phyloP scores from a whole-genome alignment of 2,113 vertebrate species.

The Zosterops pallidus region DNA sequence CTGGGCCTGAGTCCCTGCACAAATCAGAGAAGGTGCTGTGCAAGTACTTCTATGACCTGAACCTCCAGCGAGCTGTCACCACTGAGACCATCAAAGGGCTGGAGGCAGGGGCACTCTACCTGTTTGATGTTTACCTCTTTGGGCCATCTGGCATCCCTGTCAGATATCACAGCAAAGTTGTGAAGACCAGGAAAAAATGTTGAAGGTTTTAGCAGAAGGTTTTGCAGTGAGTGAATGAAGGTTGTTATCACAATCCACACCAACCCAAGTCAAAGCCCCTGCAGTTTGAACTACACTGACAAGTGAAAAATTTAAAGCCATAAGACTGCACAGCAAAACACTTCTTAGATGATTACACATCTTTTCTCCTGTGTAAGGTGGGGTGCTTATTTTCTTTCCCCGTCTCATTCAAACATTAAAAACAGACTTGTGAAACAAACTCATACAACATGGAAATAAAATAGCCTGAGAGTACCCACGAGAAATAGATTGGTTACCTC shows the following conservation, averaged over 20 bases:
- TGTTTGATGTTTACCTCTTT: conserved; percentile 90
- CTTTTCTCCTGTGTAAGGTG: background rate
- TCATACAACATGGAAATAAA: background rate
- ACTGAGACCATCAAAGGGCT: conserved; percentile 84
- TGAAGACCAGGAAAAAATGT: conserved; percentile 87
- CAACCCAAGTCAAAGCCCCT: background rate
- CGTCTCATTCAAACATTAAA: background rate
- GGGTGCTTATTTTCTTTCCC: no score
- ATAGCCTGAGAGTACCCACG: background rate
- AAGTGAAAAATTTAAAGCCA: background rate
- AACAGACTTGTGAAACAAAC: background rate
- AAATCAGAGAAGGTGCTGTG: conserved; percentile 86
- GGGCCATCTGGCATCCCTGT: conserved; percentile 86
- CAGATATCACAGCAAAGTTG: conserved; percentile 86
- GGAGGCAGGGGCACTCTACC: conserved; percentile 78
- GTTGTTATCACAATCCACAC: background rate
- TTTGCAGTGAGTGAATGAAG: background rate
- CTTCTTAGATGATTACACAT: background rate
- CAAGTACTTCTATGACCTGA: conserved; percentile 88
- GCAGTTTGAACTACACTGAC: background rate
- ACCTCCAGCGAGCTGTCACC: conserved; percentile 84
- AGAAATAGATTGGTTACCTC: background rate
- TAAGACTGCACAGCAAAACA: background rate
- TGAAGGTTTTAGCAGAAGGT: conserved; percentile 52
- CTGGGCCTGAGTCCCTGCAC: conserved; percentile 82